Evolutionary conservation across 2,797 vertebrate genomes (phyloP), one percentile per base, ranked within the genome.

Genomic region (Antrozous pallidus): DNA sequence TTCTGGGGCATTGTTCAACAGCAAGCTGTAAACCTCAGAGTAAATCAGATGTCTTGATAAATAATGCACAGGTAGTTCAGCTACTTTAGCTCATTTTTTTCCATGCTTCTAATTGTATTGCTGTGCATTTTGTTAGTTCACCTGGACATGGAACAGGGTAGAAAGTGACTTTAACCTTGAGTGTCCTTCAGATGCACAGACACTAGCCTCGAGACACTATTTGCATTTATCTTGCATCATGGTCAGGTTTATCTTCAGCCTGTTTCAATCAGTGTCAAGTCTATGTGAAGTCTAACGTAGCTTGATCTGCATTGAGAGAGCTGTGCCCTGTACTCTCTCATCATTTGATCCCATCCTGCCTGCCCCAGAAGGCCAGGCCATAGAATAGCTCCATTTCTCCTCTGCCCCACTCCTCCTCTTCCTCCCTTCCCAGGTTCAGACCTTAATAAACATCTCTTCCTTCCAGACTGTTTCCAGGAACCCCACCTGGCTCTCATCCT

Each of bases 341-440:
- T 31, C 36, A 9, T 1, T 20, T 0, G 1, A 28, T 1, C 24
- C 4, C 0, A 0, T 31, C n/a, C 36, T 38, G 54, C 12, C 42
- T 20, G 13, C 6, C 74, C 45, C 45, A 22, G 47, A 42, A 88
- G 36, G 14, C 63, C 80, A n/a, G 24, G 31, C 24, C 0, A 0
- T 12, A 2, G 8, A 3, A 8, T n/a, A 73, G 8, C 26, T 24
- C 47, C 38, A 3, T 10, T 38, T 3, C 18, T 45, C 9, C 24
- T 2, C 70, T 20, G 63, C 22, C 28, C 18, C 9, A 0, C 24
- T 40, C 38, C 11, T 12, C 36, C 13, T 24, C 0, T 0, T 12
- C 22, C 54, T 36, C 26, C 51, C 22, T 14, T n/a, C 5, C 14
- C 56, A 56, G 54, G 31, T 18, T 1, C n/a, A n/a, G 38, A 45